Conservation (phyloP, 2,113 vertebrate species). For the Piaya cayana region DNA sequence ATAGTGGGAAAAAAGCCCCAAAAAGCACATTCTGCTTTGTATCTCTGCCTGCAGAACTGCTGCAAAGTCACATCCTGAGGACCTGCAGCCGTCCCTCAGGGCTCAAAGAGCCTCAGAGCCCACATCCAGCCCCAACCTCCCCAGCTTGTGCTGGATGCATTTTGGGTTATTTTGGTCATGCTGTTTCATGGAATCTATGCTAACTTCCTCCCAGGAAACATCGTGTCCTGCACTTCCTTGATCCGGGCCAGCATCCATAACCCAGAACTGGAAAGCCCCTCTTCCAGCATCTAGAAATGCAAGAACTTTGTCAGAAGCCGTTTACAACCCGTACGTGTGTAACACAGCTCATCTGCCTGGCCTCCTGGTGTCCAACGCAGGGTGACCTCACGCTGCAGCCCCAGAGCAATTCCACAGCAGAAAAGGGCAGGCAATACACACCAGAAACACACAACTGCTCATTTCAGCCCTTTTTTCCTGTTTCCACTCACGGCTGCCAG, state of each 20-base stretch:
- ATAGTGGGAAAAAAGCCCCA: neutral
- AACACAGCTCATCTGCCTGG: neutral
- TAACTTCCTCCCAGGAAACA: neutral
- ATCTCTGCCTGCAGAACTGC: neutral
- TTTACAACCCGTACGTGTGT: neutral
- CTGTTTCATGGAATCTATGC: neutral
- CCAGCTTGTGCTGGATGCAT: neutral
- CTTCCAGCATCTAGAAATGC: neutral
- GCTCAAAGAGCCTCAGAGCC: neutral
- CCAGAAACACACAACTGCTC: neutral
- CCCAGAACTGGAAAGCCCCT: neutral
- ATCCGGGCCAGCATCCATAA: neutral
- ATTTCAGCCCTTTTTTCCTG: neutral
- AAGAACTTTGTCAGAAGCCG: neutral
- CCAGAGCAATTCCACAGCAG: neutral
- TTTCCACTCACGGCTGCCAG: neutral
- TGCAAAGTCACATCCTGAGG: neutral
- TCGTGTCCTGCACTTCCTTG: accelerated
- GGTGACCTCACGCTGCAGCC: neutral
- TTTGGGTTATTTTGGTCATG: neutral
- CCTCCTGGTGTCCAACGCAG: neutral
- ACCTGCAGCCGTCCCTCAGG: neutral
- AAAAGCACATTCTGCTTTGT: neutral
- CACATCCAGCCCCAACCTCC: neutral
- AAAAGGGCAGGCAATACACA: neutral